These are phyloP conservation scores for Antheraea assamensis DNA, from an alignment of 2,888 invertebrate genomes.

Conservation along the genomic window DNA sequence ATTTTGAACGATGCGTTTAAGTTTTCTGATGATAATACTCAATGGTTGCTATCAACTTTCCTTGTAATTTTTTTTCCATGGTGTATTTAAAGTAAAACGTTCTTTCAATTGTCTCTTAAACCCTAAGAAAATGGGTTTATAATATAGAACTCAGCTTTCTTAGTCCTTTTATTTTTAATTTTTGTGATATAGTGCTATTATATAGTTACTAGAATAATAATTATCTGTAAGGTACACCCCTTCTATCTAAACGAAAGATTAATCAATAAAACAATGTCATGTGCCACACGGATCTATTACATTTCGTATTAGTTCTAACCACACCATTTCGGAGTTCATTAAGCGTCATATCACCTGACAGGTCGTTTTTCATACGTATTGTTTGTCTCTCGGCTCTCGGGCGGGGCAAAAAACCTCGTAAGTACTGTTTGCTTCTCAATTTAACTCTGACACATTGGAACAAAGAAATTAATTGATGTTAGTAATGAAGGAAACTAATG, in stretches of 20 bases:
- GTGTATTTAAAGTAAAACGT: too few relatives aligned
- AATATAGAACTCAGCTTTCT: not conserved
- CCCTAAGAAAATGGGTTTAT: not conserved
- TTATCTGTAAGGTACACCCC: not conserved
- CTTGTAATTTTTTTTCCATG: too few relatives aligned
- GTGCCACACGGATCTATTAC: slow-evolving; percentile 34
- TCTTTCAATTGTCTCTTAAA: too few relatives aligned
- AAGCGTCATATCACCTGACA: slow-evolving; percentile 63
- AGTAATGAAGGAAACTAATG: slow-evolving; percentile 74
- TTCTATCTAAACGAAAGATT: slow-evolving; percentile 1
- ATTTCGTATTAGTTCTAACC: slow-evolving; percentile 65
- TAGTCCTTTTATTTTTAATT: not conserved
- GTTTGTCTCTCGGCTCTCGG: slow-evolving; percentile 59
- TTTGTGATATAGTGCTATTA: too few relatives aligned
- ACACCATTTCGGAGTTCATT: slow-evolving; percentile 68
- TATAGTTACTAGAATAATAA: not conserved
- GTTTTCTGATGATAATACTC: too few relatives aligned
- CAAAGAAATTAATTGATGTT: slow-evolving; percentile 81
- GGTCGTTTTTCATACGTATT: slow-evolving; percentile 71
- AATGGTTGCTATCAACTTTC: too few relatives aligned
- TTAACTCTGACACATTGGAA: slow-evolving; percentile 75
- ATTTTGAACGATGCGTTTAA: too few relatives aligned
- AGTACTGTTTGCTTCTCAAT: slow-evolving; percentile 80
- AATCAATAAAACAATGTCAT: slow-evolving; percentile 4
- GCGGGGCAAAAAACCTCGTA: slow-evolving; percentile 49